These are phyloP conservation scores for Dinocampus coccinellae DNA, from an alignment of 2,888 invertebrate species.

Conservation along the genomic window DNA sequence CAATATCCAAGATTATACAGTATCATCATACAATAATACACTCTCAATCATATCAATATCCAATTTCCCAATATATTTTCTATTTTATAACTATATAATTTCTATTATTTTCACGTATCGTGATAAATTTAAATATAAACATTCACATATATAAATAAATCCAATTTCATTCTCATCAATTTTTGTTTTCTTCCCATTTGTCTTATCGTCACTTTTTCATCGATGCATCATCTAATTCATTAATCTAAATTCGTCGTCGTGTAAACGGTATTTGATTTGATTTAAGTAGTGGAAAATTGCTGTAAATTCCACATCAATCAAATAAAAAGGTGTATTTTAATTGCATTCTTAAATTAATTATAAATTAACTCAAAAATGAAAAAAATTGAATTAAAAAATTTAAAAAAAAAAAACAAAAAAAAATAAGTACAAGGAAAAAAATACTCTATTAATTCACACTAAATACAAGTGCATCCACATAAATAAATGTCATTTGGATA, in stretches of 20 bases:
- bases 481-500: no score
- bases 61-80: no score
- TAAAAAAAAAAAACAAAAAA: no score
- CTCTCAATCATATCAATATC: no score
- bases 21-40: no score
- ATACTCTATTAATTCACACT: no score
- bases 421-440: no score
- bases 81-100: no score
- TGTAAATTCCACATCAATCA: constrained; percentile 25
- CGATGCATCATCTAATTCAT: constrained; percentile 25
- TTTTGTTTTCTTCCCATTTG: not conserved
- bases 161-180: no score
- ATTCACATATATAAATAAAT: no score
- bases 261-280: constrained; percentile 24
- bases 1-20: no score
- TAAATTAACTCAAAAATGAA: not conserved
- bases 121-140: not conserved
- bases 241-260: constrained; percentile 30
- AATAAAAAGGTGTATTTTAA: constrained; percentile 5
- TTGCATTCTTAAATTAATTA: constrained; percentile 16
- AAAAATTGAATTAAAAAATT: not conserved
- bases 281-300: constrained; percentile 35
- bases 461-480: no score
- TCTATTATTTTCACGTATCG: constrained; percentile 9
- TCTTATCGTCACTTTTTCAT: not conserved